A percentile compares a stretch with the other conserved stretches of the same genome.
Conservation (phyloP, 2,113 vertebrate species). For the Parotia lawesii region DNA sequence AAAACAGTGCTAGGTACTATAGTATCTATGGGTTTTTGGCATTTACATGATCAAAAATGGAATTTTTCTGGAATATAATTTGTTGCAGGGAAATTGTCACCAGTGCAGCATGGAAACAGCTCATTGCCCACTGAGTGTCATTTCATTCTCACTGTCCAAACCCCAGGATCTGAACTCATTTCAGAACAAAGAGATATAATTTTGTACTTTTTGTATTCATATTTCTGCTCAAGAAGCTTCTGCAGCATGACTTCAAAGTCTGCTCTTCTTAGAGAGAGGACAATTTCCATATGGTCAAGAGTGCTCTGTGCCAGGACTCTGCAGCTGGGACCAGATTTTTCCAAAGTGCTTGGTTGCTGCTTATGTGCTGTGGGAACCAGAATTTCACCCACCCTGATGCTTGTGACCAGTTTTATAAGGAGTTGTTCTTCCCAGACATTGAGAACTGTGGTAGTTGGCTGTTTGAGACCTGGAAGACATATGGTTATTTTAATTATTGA, state of each 20-base stretch:
- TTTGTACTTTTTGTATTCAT: neutral
- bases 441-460: neutral
- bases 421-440: neutral
- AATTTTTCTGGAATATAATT: neutral
- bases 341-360: neutral
- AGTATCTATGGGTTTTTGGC: accelerated
- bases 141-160: neutral
- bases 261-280: neutral
- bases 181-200: neutral
- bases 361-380: neutral
- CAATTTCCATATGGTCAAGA: neutral
- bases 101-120: neutral
- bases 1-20: neutral
- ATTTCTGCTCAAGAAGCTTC: neutral
- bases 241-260: neutral
- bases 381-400: neutral
- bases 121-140: neutral
- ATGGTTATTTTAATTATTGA: neutral
- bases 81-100: neutral
- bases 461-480: neutral
- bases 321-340: neutral
- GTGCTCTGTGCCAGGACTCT: neutral
- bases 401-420: neutral
- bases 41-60: neutral
- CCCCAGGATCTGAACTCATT: neutral